phyloP scores from a whole-genome alignment of 2,113 vertebrate species.

The Antechinus stuartii region DNA sequence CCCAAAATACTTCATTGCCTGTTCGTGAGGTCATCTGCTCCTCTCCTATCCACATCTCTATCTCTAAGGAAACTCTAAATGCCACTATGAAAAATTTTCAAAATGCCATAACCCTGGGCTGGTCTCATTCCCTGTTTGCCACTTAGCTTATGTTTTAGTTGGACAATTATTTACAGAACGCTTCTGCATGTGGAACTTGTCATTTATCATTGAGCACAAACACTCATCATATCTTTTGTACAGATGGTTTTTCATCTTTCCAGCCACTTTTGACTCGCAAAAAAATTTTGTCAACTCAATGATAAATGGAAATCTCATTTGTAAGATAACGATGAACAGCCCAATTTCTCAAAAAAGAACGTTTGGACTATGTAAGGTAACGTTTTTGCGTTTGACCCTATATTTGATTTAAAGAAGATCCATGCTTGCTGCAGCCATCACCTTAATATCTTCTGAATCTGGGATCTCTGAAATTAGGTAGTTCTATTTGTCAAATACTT shows the following conservation, averaged over 20 bases:
- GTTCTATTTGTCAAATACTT: slow-evolving; percentile 66
- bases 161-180: slow-evolving; percentile 54
- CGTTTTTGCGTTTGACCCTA: slow-evolving; percentile 1
- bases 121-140: slow-evolving; percentile 18
- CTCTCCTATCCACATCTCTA: slow-evolving; percentile 39
- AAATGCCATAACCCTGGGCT: not conserved
- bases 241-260: slow-evolving; percentile 37
- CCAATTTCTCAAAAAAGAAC: slow-evolving; percentile 32
- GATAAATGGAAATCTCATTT: not conserved
- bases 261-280: slow-evolving; percentile 37
- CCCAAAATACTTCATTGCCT: slow-evolving; percentile 56
- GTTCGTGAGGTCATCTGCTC: slow-evolving; percentile 57
- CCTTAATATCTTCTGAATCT: slow-evolving; percentile 56
- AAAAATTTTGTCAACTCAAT: not conserved
- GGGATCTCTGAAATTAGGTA: slow-evolving; percentile 55
- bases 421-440: not conserved
- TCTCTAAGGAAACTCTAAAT: slow-evolving; percentile 58
- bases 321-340: slow-evolving; percentile 40
- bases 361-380: slow-evolving; percentile 12
- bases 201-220: slow-evolving; percentile 21
- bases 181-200: slow-evolving; percentile 57
- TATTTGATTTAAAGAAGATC: slow-evolving; percentile 40
- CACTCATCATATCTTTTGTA: slow-evolving; percentile 1
- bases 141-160: slow-evolving; percentile 44
- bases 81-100: slow-evolving; percentile 31